These are phyloP conservation scores for Orchesella cincta DNA, from an alignment of 1,140 invertebrate genomes.

Conservation along the genomic window DNA sequence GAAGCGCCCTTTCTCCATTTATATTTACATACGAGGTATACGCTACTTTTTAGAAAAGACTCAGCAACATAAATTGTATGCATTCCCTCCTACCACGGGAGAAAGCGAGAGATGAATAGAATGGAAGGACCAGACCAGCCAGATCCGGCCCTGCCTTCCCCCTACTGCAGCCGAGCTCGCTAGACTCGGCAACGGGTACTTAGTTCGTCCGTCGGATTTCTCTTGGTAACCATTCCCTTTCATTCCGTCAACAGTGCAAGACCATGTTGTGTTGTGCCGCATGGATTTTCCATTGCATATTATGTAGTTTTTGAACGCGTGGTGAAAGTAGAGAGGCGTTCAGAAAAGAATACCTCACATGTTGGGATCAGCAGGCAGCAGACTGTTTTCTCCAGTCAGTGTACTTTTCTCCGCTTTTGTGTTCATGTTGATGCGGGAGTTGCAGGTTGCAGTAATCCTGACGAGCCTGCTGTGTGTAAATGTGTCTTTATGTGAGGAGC, in stretches of 20 bases:
- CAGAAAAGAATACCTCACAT: too few species aligned
- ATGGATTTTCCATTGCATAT: too few species aligned
- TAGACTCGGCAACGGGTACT: not conserved
- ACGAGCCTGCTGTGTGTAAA: not conserved
- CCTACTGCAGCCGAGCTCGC: constrained; percentile 16
- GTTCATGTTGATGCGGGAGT: not conserved
- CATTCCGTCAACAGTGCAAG: not conserved
- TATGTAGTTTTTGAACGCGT: too few species aligned
- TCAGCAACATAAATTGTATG: too few species aligned
- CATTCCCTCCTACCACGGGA: too few species aligned
- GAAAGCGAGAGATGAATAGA: not conserved
- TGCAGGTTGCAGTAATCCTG: not conserved
- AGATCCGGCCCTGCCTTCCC: constrained; percentile 13
- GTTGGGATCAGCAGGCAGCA: not conserved
- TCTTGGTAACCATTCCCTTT: not conserved
- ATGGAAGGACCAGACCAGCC: not conserved
- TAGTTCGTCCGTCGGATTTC: not conserved
- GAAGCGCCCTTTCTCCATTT: not conserved
- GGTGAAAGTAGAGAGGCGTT: too few species aligned
- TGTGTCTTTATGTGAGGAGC: not conserved
- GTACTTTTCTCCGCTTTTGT: too few species aligned
- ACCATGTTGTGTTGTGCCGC: too few species aligned
- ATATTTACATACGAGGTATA: not conserved
- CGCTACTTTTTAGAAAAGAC: too few species aligned
- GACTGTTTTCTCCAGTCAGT: not conserved